Evolutionary conservation across 2,888 invertebrate species (phyloP).

Genomic region (Gasteruption jaculator): DNA sequence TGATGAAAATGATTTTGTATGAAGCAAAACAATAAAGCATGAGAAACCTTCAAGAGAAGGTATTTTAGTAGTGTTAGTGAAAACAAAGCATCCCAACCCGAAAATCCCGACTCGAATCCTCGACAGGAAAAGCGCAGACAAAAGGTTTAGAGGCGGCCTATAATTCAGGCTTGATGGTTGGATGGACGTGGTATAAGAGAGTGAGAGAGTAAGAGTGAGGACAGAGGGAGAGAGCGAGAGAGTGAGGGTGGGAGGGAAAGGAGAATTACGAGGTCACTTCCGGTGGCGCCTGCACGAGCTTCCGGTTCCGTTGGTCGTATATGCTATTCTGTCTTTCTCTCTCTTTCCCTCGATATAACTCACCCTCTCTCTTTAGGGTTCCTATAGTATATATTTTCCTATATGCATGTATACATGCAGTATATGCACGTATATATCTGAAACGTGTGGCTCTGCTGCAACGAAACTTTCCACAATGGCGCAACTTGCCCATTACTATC

Average conservation of each 20-base stretch:
- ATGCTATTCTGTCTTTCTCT: conserved; percentile 6
- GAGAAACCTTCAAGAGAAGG: too few species aligned
- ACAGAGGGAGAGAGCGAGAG: conserved; percentile 16
- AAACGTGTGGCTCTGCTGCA: too few species aligned
- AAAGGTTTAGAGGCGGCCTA: conserved; percentile 48
- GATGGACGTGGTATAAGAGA: conserved; percentile 29
- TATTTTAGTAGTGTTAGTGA: too few species aligned
- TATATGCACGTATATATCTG: conserved; percentile 1
- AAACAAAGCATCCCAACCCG: conserved; percentile 22
- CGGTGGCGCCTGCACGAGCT: conserved; percentile 50
- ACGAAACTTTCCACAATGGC: conserved; percentile 45
- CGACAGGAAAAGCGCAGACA: conserved; percentile 49
- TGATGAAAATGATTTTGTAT: too few species aligned
- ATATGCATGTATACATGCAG: too few species aligned
- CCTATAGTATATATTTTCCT: too few species aligned
- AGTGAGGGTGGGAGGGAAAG: conserved; percentile 34
- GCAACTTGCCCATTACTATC: conserved; percentile 44
- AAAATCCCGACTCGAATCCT: conserved; percentile 39
- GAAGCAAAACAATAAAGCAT: too few species aligned
- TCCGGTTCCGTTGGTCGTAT: conserved; percentile 44
- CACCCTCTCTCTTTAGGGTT: conserved; percentile 12
- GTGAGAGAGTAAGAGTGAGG: conserved; percentile 10
- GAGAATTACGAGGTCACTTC: conserved; percentile 52
- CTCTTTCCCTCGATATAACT: conserved; percentile 10
- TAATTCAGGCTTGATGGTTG: conserved; percentile 48